A percentile compares a stretch with the other conserved stretches of the same genome.
Evolutionary conservation across 2,113 vertebrate genomes (phyloP).

Genomic region (Ceyx margarethae): DNA sequence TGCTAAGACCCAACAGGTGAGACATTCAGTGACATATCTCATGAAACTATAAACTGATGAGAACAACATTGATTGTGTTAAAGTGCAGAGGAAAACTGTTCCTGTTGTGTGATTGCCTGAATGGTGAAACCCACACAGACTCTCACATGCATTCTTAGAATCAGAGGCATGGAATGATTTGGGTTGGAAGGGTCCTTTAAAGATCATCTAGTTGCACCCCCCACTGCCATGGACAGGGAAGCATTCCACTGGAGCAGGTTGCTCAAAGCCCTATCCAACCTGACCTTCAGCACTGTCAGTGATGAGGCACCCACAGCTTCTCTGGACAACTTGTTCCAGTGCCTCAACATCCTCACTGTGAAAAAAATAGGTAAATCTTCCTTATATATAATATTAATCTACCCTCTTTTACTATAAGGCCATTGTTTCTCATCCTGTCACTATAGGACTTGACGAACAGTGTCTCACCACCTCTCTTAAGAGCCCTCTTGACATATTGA

Average conservation of each 20-base stretch:
- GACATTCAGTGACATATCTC: neutral
- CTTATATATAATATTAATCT: neutral
- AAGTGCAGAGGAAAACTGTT: neutral
- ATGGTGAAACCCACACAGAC: neutral
- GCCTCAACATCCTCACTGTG: neutral
- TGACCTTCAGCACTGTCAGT: neutral
- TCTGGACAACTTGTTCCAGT: neutral
- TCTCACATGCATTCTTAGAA: neutral
- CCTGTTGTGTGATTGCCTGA: neutral
- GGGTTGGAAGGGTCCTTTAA: neutral
- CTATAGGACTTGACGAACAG: neutral
- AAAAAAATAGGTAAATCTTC: neutral
- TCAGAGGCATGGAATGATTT: neutral
- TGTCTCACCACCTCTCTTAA: neutral
- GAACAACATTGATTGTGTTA: neutral
- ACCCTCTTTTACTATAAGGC: neutral
- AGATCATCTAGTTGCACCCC: neutral
- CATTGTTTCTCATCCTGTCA: neutral
- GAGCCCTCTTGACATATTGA: neutral
- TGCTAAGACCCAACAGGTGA: neutral
- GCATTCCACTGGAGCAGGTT: fast-evolving
- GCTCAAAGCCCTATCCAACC: neutral
- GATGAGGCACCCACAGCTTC: neutral
- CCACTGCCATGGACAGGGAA: neutral
- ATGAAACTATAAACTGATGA: neutral